Evolutionary conservation across 2,888 invertebrate species (phyloP).

Genomic region (Nomada fucata): DNA sequence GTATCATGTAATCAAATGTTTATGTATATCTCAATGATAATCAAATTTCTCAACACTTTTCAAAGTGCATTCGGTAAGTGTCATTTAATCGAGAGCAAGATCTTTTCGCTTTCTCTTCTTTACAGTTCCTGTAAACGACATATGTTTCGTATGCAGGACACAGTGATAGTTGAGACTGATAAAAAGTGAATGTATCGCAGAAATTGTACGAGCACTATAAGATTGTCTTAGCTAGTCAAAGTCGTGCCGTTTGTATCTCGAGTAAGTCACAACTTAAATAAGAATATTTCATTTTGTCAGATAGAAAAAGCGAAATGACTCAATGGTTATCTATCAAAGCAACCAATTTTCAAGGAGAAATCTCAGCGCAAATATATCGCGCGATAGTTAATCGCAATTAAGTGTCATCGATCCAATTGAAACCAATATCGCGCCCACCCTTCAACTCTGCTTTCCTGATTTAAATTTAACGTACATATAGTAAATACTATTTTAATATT

Average conservation of each 20-base stretch:
- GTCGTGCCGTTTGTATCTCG: not conserved
- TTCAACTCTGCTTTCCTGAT: constrained; percentile 17
- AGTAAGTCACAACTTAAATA: not conserved
- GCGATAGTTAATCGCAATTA: constrained; percentile 70
- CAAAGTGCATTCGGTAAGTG: not conserved
- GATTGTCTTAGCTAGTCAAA: not conserved
- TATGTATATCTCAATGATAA: not conserved
- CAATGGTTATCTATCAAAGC: not conserved
- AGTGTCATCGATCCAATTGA: constrained; percentile 78
- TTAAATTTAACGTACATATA: not conserved
- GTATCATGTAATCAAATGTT: constrained; percentile 16
- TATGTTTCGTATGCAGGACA: constrained; percentile 44
- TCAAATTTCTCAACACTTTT: constrained; percentile 1
- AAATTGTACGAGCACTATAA: not conserved
- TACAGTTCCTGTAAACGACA: constrained; percentile 33
- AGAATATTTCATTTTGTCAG: not conserved
- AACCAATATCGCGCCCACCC: constrained; percentile 68
- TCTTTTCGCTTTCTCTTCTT: not conserved
- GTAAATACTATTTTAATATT: not conserved
- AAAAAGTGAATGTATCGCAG: constrained; percentile 57
- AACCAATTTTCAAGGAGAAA: constrained; percentile 16
- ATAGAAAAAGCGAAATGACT: not conserved
- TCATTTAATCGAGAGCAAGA: not conserved
- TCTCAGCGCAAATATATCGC: constrained; percentile 5
- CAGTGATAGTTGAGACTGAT: constrained; percentile 30